phyloP scores from a whole-genome alignment of 2,888 invertebrate species.

The Nomada ruficornis region DNA sequence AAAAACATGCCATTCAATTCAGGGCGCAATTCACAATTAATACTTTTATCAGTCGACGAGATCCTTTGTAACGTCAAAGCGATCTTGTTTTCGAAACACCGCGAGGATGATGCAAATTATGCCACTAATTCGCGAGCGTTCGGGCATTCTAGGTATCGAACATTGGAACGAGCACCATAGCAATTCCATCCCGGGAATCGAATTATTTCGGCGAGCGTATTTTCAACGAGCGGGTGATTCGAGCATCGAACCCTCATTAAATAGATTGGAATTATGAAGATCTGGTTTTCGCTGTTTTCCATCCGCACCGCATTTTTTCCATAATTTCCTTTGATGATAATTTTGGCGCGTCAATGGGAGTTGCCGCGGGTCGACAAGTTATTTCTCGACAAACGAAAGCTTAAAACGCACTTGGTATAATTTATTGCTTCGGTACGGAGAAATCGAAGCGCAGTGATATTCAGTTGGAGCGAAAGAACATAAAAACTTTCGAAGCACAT shows the following conservation, averaged over 20 bases:
- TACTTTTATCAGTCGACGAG: neutral
- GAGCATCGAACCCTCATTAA: neutral
- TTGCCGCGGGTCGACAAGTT: neutral
- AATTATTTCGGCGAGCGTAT: constrained; percentile 17
- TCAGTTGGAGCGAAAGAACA: no score
- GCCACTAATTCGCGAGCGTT: neutral
- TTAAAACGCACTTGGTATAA: neutral
- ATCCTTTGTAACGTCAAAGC: neutral
- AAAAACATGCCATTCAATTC: no score
- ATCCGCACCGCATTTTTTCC: neutral
- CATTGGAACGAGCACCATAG: neutral
- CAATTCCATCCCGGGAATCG: neutral
- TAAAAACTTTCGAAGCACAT: no score
- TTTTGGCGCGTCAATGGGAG: neutral
- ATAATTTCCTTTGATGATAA: neutral
- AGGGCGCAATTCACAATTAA: no score
- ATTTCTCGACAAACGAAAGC: neutral
- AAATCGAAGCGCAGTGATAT: neutral
- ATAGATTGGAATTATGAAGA: constrained; percentile 1
- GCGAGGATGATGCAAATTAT: neutral
- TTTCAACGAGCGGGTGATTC: neutral
- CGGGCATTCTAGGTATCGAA: neutral
- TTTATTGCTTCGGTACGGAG: neutral
- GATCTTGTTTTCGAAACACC: neutral
- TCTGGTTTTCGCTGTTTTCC: neutral